Evolutionary conservation across 2,797 vertebrate genomes (phyloP).

Genomic region (Aplochiton taeniatus): DNA sequence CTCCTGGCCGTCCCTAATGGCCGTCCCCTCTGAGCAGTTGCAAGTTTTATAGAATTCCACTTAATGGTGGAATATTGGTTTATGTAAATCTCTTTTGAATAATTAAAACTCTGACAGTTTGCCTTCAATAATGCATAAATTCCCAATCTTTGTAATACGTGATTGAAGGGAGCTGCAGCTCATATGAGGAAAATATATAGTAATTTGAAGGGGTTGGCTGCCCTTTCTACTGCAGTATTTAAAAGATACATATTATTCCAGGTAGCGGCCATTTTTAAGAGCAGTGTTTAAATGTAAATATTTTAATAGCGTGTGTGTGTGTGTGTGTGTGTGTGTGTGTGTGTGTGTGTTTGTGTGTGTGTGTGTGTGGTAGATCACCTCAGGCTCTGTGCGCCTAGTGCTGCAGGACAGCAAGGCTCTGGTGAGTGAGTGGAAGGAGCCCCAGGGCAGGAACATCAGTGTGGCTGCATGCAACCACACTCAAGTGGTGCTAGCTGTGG

Average conservation of each 20-base stretch:
- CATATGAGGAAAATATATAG: conserved; percentile 13
- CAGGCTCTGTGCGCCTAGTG: conserved; percentile 92
- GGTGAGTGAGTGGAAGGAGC: conserved; percentile 97
- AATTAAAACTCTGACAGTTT: conserved; percentile 32
- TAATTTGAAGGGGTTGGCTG: background rate
- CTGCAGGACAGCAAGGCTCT: conserved; percentile 93
- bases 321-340: background rate
- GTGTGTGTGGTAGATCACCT: conserved; percentile 86
- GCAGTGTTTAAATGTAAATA: conserved; percentile 15
- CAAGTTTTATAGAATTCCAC: conserved; percentile 1
- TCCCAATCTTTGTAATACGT: conserved; percentile 41
- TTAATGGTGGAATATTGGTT: conserved; percentile 19
- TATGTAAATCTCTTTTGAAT: conserved; percentile 14
- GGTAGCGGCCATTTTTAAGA: background rate
- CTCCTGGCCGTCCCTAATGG: too few species aligned
- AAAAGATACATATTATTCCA: background rate
- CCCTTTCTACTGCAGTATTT: background rate
- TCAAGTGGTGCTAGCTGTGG: conserved; percentile 96
- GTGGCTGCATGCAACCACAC: conserved; percentile 96
- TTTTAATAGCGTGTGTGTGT: background rate
- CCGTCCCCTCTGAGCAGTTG: background rate
- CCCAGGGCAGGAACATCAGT: conserved; percentile 96
- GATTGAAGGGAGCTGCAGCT: conserved; percentile 38
- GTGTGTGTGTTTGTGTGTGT: conserved; percentile 16
- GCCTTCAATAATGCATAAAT: conserved; percentile 41